phyloP scores from a whole-genome alignment of 2,797 vertebrate genomes.

The Bradypus variegatus region DNA sequence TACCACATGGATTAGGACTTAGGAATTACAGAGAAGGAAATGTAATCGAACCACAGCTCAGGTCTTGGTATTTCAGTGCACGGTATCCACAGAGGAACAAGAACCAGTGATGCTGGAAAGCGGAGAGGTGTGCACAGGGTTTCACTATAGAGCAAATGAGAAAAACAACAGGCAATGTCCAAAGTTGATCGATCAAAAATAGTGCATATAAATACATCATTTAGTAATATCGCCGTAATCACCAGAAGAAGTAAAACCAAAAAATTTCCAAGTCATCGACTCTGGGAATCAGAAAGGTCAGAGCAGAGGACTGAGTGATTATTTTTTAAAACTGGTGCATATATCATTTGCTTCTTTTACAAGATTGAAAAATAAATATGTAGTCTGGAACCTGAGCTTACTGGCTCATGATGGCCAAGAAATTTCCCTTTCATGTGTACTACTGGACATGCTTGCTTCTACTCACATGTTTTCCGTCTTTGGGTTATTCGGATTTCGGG shows the following conservation, averaged over 20 bases:
- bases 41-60: not conserved
- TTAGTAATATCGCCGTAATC: not conserved
- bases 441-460: not conserved
- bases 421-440: not conserved
- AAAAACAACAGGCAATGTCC: not conserved
- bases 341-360: conserved; percentile 21
- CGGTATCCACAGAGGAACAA: not conserved
- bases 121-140: not conserved
- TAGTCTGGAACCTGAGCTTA: conserved; percentile 19
- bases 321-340: not conserved
- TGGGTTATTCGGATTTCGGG: not conserved
- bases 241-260: not conserved
- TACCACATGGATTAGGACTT: not conserved
- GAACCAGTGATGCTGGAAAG: not conserved
- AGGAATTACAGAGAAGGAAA: not conserved
- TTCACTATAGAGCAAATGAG: not conserved
- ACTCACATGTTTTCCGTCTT: not conserved
- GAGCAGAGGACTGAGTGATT: not conserved
- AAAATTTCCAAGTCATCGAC: not conserved
- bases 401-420: not conserved
- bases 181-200: not conserved
- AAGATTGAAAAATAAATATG: conserved; percentile 20
- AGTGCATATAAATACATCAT: not conserved
- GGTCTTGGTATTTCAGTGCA: not conserved
- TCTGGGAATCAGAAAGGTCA: not conserved